Base-by-base conservation (phyloP, 2,797 vertebrate genomes). In the Tokudaia tokunoshimensis region DNA sequence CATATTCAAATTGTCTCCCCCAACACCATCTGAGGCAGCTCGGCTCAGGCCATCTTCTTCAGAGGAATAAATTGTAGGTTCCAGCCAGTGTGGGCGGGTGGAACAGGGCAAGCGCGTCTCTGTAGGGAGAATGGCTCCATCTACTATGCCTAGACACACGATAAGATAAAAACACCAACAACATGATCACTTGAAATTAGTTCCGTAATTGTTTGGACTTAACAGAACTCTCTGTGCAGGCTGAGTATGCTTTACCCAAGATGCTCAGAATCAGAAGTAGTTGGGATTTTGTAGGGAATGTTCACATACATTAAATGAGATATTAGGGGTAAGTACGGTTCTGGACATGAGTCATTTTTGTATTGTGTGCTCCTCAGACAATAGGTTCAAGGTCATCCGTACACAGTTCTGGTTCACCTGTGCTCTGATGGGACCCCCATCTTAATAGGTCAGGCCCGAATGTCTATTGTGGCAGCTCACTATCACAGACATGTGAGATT, bases 41-140 rank as follows among this genome's bases (percentile, higher is more conserved):
- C 98, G 99, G 44, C 98, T 99, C 52, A 99, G 98, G 26, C 99
- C 98, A 0, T 99, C 99, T 97, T 99, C 99, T 96, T 99, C 99
- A 47, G 99, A 99, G 61, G 99, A 99, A 97, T 99, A 99, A 98
- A 99, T 98, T 75, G 99, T 99, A 26, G 99, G 99, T 96, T 99
- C 99, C 96, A 99, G 98, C 99, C 99, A 99, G 52, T 99, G 99
- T 29, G 99, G 99, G 87, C 99, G 99, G 3, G 99, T 99, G 91
- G 99, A 98, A 97, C 98, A 99, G 50, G 99, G 99, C 90, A 99
- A 97, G 86, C 99, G 99, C 37, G 99, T 97, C 89, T 99, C 99
- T 90, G 98, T 98, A 17, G 98, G 98, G 22, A 98, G 97, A 12
- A 99, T 91, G 0, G 98, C 97, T 82, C 99, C 99, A 81, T 99